These are phyloP conservation scores for Adelosebastes latens DNA, from an alignment of 2,797 vertebrate species.

Conservation along the genomic window DNA sequence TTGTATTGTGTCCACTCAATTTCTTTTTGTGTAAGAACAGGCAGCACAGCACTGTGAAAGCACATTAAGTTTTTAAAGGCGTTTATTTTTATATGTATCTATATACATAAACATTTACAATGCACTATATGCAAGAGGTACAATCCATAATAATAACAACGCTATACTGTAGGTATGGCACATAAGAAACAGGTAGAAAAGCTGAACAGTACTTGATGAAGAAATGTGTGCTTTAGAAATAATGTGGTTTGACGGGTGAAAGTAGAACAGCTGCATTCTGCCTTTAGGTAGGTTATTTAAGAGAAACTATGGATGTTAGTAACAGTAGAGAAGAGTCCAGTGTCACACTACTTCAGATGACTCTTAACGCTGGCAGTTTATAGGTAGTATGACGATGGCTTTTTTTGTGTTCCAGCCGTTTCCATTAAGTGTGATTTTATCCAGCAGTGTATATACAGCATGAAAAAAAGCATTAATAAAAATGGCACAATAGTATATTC, in stretches of 20 bases:
- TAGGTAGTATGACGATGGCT: slow-evolving; percentile 24
- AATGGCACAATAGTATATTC: slow-evolving; percentile 62
- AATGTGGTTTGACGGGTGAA: slow-evolving; percentile 2
- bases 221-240: slow-evolving; percentile 41
- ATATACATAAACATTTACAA: slow-evolving; percentile 82
- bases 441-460: slow-evolving; percentile 49
- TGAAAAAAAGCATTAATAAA: slow-evolving; percentile 48
- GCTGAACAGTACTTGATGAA: slow-evolving; percentile 37
- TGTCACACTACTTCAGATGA: slow-evolving; percentile 31
- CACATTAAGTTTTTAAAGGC: slow-evolving; percentile 42
- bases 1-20: neutral
- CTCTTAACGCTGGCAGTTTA: slow-evolving; percentile 24
- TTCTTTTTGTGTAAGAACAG: neutral
- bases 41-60: neutral
- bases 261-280: slow-evolving; percentile 21
- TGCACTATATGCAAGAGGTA: slow-evolving; percentile 71
- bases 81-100: slow-evolving; percentile 76
- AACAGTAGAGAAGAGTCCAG: slow-evolving; percentile 2
- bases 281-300: slow-evolving; percentile 8
- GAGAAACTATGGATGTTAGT: neutral
- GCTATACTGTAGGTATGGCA: slow-evolving; percentile 38
- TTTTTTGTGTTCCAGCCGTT: neutral
- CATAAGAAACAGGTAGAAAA: slow-evolving; percentile 57
- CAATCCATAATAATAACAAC: slow-evolving; percentile 59
- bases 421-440: slow-evolving; percentile 17